Evolutionary conservation across 2,113 vertebrate genomes (phyloP), one percentile per base, ranked within the genome.

Genomic region (Catharus fuscescens): DNA sequence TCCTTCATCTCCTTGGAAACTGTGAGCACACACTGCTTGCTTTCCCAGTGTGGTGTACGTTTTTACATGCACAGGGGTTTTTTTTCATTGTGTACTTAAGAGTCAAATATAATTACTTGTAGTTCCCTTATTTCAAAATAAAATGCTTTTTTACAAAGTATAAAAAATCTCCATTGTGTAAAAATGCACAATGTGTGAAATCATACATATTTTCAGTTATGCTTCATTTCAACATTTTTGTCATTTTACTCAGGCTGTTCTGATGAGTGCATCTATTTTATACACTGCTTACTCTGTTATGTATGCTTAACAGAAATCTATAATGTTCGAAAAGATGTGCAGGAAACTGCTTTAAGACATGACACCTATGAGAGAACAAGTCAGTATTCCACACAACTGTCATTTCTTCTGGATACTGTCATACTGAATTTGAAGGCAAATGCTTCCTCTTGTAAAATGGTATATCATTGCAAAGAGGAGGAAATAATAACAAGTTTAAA

Each of bases 1-100:
- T 47, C 74, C 29, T 91, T 83, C 52, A 90, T 98, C 93, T 97
- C 95, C 90, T 89, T 90, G 87, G 93, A 88, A 97, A 97, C 87
- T 83, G 69, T 52, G 65, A 67, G 53, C 73, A 78, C 87, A 48
- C 64, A 47, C 93, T 88, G 91, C 61, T 94, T 82, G 93, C 56
- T 89, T 69, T 61, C 60, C 32, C 65, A 84, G 20, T 82, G 60
- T 61, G 34, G 25, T 77, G 23, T 79, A 40, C 1, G 2, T 87
- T 72, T 81, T 45, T 77, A 91, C 57, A 29, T 76, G 44, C 34
- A 52, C 47, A 62, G 24, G 1, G 2, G 15, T 47, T 62, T 56
- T 40, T 83, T 81, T 85, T 60, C 13, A 62, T 10, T 50, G 12
- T 70, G 24, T 73, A 19, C 62, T 77, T 86, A 29, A 40, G 29